A percentile compares a stretch with the other conserved stretches of the same genome.
Evolutionary conservation across 2,797 vertebrate genomes (phyloP).

Genomic region (Peromyscus melanophrys): DNA sequence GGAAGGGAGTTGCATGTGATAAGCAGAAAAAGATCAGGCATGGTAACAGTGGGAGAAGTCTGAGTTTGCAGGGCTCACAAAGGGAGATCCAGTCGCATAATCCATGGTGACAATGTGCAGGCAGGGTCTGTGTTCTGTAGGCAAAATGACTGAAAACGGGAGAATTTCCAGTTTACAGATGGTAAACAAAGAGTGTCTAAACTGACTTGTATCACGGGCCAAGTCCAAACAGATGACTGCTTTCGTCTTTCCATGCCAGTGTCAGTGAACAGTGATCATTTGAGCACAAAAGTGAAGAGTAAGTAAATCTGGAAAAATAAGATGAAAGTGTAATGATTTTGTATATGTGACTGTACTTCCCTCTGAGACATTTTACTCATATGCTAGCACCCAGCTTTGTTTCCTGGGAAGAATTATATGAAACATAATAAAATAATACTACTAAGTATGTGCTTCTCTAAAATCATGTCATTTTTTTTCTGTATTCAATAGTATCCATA

Average conservation of each 20-base stretch:
- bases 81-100: conserved; percentile 51
- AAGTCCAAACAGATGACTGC: not conserved
- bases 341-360: not conserved
- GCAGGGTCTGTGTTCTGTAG: conserved; percentile 52
- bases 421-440: not conserved
- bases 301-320: conserved; percentile 9
- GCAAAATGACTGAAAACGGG: not conserved
- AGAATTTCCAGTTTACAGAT: conserved; percentile 48
- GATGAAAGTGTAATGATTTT: not conserved
- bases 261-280: not conserved
- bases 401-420: not conserved
- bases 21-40: conserved; percentile 67
- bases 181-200: conserved; percentile 69
- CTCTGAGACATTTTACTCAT: not conserved
- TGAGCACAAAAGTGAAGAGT: conserved; percentile 26
- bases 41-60: conserved; percentile 38
- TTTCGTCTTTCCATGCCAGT: conserved; percentile 54
- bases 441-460: not conserved
- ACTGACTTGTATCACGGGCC: conserved; percentile 24
- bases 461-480: not conserved
- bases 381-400: fast-evolving
- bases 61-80: not conserved
- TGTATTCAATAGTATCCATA: not conserved
- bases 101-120: conserved; percentile 77
- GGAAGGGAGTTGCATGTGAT: conserved; percentile 57